Base-by-base conservation (phyloP, 2,797 vertebrate species). In the Acrocephalus scirpaceus region DNA sequence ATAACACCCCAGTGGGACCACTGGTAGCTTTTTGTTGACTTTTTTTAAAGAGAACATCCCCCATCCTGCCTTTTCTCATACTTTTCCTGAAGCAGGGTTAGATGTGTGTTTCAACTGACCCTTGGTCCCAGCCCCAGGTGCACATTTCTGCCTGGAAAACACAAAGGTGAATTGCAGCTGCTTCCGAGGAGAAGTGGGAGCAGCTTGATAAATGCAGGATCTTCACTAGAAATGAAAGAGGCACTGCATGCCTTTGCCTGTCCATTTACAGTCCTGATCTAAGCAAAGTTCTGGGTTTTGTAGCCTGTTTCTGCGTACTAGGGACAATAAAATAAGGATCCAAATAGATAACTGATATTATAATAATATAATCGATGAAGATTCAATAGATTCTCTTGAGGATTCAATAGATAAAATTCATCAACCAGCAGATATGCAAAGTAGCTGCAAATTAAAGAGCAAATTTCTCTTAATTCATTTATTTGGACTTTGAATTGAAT, bases 1-100 rank as follows among this genome's bases (percentile, higher is more conserved):
- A 0, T 51, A 64, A 74, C 6, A 50, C 11, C 2, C 9, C 0
- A 0, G 20, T 29, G 16, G 20, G 8, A 84, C 13, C 13, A 32
- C 32, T 73, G 36, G 13, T 58, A 57, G 48, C 4, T 51, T 81
- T 74, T 45, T 67, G 14, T 45, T 67, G 14, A 21, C 13, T 26
- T 64, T 67, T 92, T 80, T 62, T 5, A 14, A 36, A 44, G 26
- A 20, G 3, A 25, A 0, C 2, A 3, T 51, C 11, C 16, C 7
- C 11, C 8, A n/a, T 60, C 25, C 64, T 89, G 23, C 23, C 30
- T 88, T 53, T 83, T 42, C 6, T 69, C 62, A 23, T 56, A 23
- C 22, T 48, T 54, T 29, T 88, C 34, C 27, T 64, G 22, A n/a
- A n/a, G 16, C 14, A 15, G 16, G 12, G 17, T 13, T 50, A 10